Evolutionary conservation across 2,113 vertebrate species (phyloP).

Genomic region (Alethe diademata): DNA sequence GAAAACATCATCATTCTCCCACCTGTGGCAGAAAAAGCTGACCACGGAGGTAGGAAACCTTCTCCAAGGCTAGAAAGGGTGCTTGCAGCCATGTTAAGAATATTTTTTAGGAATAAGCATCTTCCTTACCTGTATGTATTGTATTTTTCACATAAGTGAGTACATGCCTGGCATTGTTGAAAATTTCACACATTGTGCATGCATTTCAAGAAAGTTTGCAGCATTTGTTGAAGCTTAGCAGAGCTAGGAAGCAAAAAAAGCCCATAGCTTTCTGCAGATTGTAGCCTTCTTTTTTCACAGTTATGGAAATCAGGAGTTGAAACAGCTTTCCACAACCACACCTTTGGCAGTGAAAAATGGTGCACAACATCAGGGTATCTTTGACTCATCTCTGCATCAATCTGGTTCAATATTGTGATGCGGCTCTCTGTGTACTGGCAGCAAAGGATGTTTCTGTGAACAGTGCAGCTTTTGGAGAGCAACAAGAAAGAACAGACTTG

Average conservation of each 20-base stretch:
- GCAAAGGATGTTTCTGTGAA: not conserved
- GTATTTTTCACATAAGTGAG: not conserved
- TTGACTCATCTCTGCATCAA: not conserved
- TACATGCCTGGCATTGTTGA: not conserved
- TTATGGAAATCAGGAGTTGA: not conserved
- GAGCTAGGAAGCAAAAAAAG: not conserved
- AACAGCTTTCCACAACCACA: not conserved
- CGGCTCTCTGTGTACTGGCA: not conserved
- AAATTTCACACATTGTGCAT: not conserved
- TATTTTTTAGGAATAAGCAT: not conserved
- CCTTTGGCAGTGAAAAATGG: not conserved
- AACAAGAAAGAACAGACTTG: not conserved
- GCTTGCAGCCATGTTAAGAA: not conserved
- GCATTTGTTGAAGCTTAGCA: not conserved
- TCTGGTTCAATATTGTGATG: not conserved
- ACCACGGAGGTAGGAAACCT: not conserved
- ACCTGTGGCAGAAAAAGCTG: not conserved
- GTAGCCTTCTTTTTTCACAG: not conserved
- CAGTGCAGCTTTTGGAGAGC: not conserved
- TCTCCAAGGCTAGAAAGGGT: not conserved
- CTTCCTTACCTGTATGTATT: not conserved
- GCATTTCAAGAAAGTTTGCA: not conserved
- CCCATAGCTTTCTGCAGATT: not conserved
- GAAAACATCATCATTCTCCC: not conserved
- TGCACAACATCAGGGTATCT: not conserved